Conservation (phyloP, 2,113 vertebrate genomes). For the Danio rerio region GRCz12tu NC_133197.1:19544501-19545000, state of each 20-base stretch:
- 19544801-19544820: slow-evolving; percentile 75
- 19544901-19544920: slow-evolving; percentile 75
- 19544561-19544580: slow-evolving; percentile 86
- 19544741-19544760: slow-evolving; percentile 50
- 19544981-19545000: slow-evolving; percentile 64
- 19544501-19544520: slow-evolving; percentile 21
- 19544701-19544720: slow-evolving; percentile 99
- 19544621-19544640: slow-evolving; percentile 97
- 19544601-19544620: slow-evolving; percentile 96
- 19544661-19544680: slow-evolving; percentile 94
- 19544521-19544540: slow-evolving; percentile 67
- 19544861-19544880: slow-evolving; percentile 79
- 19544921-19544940: slow-evolving; percentile 71
- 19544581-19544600: slow-evolving; percentile 83
- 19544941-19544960: slow-evolving; percentile 74
- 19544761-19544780: slow-evolving; percentile 54
- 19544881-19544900: slow-evolving; percentile 77
- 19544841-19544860: slow-evolving; percentile 76
- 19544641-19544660: slow-evolving; percentile 91
- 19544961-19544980: slow-evolving; percentile 41
- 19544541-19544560: slow-evolving; percentile 76
- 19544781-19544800: slow-evolving; percentile 66
- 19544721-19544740: slow-evolving; percentile 73
- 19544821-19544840: slow-evolving; percentile 67
- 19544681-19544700: slow-evolving; percentile 93